phyloP scores from a whole-genome alignment of 2,113 vertebrate genomes.

The Edolisoma coerulescens region DNA sequence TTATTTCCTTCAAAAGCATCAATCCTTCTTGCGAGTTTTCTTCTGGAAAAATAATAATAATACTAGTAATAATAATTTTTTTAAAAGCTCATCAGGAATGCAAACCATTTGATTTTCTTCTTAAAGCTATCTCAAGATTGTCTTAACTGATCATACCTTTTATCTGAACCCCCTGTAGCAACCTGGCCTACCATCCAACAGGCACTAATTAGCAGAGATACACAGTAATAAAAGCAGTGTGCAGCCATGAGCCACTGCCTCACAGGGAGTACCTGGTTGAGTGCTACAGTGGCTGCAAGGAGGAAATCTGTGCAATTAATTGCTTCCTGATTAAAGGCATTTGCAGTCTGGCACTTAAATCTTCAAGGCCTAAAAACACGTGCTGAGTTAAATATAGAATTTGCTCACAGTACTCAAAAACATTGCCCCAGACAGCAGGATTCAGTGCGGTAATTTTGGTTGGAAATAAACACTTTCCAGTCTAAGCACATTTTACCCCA shows the following conservation, averaged over 20 bases:
- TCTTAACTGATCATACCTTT: background rate
- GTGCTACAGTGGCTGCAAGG: background rate
- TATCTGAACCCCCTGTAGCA: background rate
- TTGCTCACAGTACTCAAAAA: background rate
- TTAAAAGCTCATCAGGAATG: background rate
- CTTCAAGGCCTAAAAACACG: background rate
- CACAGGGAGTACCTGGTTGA: background rate
- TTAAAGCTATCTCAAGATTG: background rate
- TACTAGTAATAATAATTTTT: too few species aligned
- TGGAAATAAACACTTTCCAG: background rate
- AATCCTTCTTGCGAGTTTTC: background rate
- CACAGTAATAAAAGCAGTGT: background rate
- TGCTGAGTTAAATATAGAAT: background rate
- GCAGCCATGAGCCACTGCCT: background rate
- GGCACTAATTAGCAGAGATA: conserved; percentile 15
- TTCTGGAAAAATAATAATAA: background rate
- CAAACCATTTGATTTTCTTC: background rate
- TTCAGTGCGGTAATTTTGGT: background rate
- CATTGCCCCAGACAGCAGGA: background rate
- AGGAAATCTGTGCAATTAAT: conserved; percentile 43
- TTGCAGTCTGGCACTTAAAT: background rate
- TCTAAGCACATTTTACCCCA: background rate
- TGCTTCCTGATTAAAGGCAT: conserved; percentile 27
- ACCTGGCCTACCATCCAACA: background rate
- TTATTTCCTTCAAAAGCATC: background rate